phyloP scores from a whole-genome alignment of 2,113 vertebrate species.

The Athene noctua region DNA sequence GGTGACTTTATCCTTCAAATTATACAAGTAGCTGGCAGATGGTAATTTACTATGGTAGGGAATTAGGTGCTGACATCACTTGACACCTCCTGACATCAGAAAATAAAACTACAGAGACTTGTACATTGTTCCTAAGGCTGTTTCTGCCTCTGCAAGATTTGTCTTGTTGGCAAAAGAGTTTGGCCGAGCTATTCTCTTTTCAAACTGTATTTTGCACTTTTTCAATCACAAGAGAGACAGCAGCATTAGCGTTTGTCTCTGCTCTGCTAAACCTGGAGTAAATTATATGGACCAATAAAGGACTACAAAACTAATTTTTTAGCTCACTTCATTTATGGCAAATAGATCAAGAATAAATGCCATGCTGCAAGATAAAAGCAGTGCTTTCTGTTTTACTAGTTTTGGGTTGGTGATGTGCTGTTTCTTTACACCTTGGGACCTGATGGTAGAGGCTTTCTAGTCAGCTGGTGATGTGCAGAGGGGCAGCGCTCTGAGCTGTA shows the following conservation, averaged over 20 bases:
- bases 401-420: not conserved
- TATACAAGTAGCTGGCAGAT: not conserved
- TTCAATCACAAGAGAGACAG: not conserved
- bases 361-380: not conserved
- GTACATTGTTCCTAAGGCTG: not conserved
- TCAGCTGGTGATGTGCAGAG: fast-evolving
- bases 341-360: not conserved
- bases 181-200: not conserved
- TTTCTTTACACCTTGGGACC: not conserved
- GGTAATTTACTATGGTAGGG: not conserved
- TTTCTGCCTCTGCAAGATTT: not conserved
- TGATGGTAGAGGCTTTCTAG: not conserved
- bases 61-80: not conserved
- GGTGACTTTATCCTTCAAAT: not conserved
- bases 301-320: not conserved
- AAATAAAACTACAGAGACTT: not conserved
- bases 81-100: not conserved
- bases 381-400: not conserved
- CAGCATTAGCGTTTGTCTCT: not conserved
- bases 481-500: not conserved
- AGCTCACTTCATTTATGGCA: not conserved
- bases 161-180: not conserved
- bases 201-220: not conserved
- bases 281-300: not conserved
- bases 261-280: not conserved